Percentiles rank a stretch among this genome's conserved stretches.
phyloP scores from a whole-genome alignment of 1,140 invertebrate genomes.

The Sitobion miscanthi region DNA sequence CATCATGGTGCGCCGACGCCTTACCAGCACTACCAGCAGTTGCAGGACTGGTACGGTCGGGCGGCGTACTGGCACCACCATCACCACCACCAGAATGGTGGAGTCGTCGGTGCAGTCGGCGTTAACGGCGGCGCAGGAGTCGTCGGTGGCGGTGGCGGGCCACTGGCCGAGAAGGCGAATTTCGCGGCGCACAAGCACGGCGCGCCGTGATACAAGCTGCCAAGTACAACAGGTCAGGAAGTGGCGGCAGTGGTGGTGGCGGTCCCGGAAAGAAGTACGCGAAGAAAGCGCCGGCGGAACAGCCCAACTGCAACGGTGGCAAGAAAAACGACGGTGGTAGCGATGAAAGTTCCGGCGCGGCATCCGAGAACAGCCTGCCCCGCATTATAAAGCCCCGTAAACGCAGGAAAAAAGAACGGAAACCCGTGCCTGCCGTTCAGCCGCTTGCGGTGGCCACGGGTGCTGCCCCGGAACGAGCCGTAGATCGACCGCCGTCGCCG shows the following conservation, averaged over 20 bases:
- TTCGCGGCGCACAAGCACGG: slow-evolving; percentile 58
- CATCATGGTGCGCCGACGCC: background rate
- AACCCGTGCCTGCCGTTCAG: slow-evolving; percentile 64
- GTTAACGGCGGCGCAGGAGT: background rate
- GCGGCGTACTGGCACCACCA: slow-evolving; percentile 53
- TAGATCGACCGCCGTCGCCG: background rate
- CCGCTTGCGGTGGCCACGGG: background rate
- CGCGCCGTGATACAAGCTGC: slow-evolving; percentile 57
- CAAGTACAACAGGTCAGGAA: slow-evolving; percentile 26
- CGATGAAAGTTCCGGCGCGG: slow-evolving; percentile 75
- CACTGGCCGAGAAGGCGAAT: slow-evolving; percentile 58
- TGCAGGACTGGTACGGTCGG: slow-evolving; percentile 48
- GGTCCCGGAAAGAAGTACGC: slow-evolving; percentile 55
- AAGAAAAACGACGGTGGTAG: slow-evolving; percentile 64
- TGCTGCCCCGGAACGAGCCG: background rate
- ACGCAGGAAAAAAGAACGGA: slow-evolving; percentile 85
- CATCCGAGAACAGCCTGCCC: slow-evolving; percentile 80
- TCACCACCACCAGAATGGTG: slow-evolving; percentile 42
- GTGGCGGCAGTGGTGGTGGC: background rate
- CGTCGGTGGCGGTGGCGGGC: slow-evolving; percentile 60
- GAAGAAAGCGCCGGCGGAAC: slow-evolving; percentile 54
- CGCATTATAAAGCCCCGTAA: slow-evolving; percentile 88
- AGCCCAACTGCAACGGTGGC: slow-evolving; percentile 22
- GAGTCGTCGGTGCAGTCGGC: background rate
- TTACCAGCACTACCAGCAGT: slow-evolving; percentile 24